Evolutionary conservation across 2,888 invertebrate species (phyloP), one percentile per base, ranked within the genome.

Genomic region (Folsomia candida): DNA sequence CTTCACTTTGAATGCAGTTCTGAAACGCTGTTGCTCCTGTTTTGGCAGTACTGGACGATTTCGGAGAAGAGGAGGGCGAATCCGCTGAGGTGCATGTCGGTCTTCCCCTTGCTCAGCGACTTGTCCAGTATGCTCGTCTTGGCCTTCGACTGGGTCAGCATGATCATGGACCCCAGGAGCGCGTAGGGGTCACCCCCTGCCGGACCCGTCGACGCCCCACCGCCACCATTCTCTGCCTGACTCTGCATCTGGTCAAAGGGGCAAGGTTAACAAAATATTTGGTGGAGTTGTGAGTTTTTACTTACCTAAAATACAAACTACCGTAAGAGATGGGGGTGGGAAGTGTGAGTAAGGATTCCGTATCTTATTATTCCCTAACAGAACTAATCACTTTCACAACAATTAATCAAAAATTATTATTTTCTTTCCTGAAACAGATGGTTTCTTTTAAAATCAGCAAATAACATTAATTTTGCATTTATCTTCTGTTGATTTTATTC

Each of bases 11-110:
- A 92, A 83, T 98, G 97, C 58, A 98, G 85, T 83, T 97, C 97
- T n/a, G 93, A 91, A 37, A 97, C 92, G 14, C 94, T 95, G 82
- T 92, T 92, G 9, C 95, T 95, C 80, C 94, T 90, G 86, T 93
- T 96, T 86, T 99, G 97, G 81, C 95, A 95, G 85, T 99, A 99
- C 83, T 97, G 96, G 1, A 99, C 96, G 75, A 98, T 90, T 87
- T 99, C 99, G 24, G 97, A 97, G 84, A 99, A 99, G 69, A 99
- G 86, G 62, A 99, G 86, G 0, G 97, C 96, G 85, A 94, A 98
- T 80, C 94, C 91, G 80, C 94, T 93, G 67, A 95, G 84, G 63
- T 94, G 96, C 69, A 95, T 91, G 87, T 96, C 96, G 20, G 91
- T 90, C 84, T 94, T 94, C 6, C 95, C 95, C 85, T 93, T 92